A percentile compares a stretch with the other conserved stretches of the same genome.
phyloP scores from a whole-genome alignment of 1,140 invertebrate genomes.

The Sitophilus oryzae region DNA sequence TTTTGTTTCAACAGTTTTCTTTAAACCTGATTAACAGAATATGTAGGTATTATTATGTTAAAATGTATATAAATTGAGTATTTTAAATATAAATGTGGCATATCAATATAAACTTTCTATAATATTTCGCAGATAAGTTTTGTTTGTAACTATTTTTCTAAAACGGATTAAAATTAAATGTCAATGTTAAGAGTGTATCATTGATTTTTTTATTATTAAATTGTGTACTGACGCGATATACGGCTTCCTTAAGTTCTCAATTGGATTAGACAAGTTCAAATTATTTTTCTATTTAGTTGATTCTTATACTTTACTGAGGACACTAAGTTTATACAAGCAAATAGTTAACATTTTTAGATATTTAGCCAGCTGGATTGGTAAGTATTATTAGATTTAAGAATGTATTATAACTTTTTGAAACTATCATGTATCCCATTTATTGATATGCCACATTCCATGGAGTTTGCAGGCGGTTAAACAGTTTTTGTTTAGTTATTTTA shows the following conservation, averaged over 20 bases:
- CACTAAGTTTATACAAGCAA: no score
- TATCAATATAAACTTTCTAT: no score
- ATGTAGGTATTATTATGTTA: no score
- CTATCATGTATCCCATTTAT: constrained; percentile 27
- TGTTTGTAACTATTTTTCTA: neutral
- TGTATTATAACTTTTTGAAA: neutral
- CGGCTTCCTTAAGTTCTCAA: neutral
- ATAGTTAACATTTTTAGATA: no score
- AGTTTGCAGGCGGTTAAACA: constrained; percentile 35
- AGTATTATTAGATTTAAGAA: constrained; percentile 4
- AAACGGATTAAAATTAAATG: neutral
- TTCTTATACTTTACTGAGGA: neutral
- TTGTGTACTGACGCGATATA: no score
- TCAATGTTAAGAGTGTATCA: no score
- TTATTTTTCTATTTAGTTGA: neutral
- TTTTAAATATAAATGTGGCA: constrained; percentile 38
- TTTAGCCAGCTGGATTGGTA: constrained; percentile 3
- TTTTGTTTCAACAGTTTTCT: no score
- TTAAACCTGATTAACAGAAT: no score
- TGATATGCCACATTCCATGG: constrained; percentile 39
- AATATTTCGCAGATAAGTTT: no score
- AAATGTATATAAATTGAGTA: no score
- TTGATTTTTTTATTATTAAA: no score
- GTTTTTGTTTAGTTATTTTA: constrained; percentile 8
- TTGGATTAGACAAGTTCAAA: neutral